A percentile compares a stretch with the other conserved stretches of the same genome.
Conservation (phyloP, 2,113 vertebrate genomes). For the Genyomyrus donnyi region DNA sequence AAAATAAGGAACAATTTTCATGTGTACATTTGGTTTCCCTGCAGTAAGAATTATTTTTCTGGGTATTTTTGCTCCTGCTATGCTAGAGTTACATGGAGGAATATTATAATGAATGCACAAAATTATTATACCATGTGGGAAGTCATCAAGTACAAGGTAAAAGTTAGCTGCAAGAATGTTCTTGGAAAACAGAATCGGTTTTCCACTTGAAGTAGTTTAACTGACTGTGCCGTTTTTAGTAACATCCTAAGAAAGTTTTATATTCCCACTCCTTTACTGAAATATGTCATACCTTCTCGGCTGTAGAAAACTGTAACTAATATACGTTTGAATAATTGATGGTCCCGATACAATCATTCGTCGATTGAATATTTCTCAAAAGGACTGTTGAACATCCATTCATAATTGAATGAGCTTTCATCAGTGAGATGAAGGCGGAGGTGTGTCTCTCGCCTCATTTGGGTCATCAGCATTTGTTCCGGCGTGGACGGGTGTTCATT, state of each 20-base stretch:
- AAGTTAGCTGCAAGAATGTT: not conserved
- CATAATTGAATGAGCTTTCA: not conserved
- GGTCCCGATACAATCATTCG: not conserved
- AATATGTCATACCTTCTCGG: not conserved
- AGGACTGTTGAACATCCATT: not conserved
- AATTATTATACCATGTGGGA: not conserved
- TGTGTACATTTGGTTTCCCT: not conserved
- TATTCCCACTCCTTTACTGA: not conserved
- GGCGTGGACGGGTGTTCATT: not conserved
- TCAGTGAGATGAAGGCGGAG: not conserved
- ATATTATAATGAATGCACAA: not conserved
- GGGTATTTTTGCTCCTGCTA: not conserved
- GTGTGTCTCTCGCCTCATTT: not conserved
- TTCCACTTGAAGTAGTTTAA: not conserved
- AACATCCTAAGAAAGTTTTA: not conserved
- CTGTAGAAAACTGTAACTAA: not conserved
- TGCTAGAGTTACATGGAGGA: not conserved
- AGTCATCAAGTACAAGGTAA: not conserved
- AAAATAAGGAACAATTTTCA: not conserved
- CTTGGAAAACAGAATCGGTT: not conserved
- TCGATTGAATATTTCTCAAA: not conserved
- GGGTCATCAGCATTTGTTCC: not conserved
- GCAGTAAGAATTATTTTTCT: not conserved
- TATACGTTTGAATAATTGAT: conserved; percentile 16
- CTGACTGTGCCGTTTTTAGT: not conserved